Conservation (phyloP, 2,113 vertebrate species). For the Psittacus erithacus region DNA sequence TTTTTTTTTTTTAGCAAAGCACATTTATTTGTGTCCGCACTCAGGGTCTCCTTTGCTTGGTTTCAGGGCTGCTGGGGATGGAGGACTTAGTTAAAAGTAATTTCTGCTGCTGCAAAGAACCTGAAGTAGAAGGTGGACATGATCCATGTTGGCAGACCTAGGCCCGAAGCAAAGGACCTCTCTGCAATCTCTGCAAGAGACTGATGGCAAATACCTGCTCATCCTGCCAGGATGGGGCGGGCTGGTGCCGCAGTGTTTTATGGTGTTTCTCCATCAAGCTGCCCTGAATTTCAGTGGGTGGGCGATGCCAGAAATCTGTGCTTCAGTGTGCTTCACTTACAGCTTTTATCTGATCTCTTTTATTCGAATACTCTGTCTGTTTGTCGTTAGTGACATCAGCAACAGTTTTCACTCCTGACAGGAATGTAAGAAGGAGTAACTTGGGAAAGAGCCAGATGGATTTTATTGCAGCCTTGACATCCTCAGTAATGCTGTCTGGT, state of each 20-base stretch:
- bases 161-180: not conserved
- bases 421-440: not conserved
- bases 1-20: not conserved
- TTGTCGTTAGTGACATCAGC: not conserved
- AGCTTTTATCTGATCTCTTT: not conserved
- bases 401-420: not conserved
- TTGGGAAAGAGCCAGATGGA: not conserved
- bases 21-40: not conserved
- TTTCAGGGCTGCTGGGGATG: not conserved
- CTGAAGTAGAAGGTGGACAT: not conserved
- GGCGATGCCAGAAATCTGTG: not conserved
- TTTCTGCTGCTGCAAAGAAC: not conserved
- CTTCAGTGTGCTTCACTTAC: not conserved
- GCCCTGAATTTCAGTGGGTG: not conserved
- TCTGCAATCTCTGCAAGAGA: not conserved
- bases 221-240: not conserved
- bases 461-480: not conserved
- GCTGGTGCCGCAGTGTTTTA: not conserved
- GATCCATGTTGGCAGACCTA: not conserved
- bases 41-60: not conserved
- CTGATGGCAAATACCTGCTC: not conserved
- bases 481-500: not conserved
- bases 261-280: not conserved
- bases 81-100: not conserved
- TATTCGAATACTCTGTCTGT: not conserved